A percentile compares a stretch with the other conserved stretches of the same genome.
Evolutionary conservation across 2,888 invertebrate species (phyloP).

Genomic region (Minunthozetes semirufus): DNA sequence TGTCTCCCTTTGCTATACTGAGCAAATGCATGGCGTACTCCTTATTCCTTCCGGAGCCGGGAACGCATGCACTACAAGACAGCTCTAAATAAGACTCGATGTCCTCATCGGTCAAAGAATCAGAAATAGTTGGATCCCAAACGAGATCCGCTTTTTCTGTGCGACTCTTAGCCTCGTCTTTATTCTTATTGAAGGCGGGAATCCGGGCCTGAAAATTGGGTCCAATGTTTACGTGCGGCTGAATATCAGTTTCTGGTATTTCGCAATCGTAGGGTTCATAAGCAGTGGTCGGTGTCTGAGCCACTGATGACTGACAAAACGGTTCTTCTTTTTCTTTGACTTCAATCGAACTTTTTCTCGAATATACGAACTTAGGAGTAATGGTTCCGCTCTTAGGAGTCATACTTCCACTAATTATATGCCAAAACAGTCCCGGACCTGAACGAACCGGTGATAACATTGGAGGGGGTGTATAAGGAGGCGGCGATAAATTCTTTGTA

Average conservation of each 20-base stretch:
- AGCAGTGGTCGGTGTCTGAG: slow-evolving; percentile 34
- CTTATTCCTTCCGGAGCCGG: slow-evolving; percentile 85
- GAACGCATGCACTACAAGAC: slow-evolving; percentile 88
- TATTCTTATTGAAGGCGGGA: slow-evolving; percentile 52
- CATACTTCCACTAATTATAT: slow-evolving; percentile 44
- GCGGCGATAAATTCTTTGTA: slow-evolving; percentile 47
- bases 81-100: slow-evolving; percentile 87
- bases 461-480: slow-evolving; percentile 84
- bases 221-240: slow-evolving; percentile 71
- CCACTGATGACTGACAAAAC: not conserved
- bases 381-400: slow-evolving; percentile 47
- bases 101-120: slow-evolving; percentile 32
- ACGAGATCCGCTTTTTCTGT: slow-evolving; percentile 55
- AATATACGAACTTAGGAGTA: slow-evolving; percentile 41
- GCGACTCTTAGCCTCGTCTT: slow-evolving; percentile 45
- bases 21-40: slow-evolving; percentile 86
- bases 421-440: slow-evolving; percentile 73
- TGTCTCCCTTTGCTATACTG: slow-evolving; percentile 76
- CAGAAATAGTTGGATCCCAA: slow-evolving; percentile 37
- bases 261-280: slow-evolving; percentile 30
- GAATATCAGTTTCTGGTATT: slow-evolving; percentile 34
- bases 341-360: not conserved
- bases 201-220: slow-evolving; percentile 75
- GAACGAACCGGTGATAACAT: slow-evolving; percentile 84
- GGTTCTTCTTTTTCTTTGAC: slow-evolving; percentile 1